A percentile compares a stretch with the other conserved stretches of the same genome.
Conservation (phyloP, 2,113 vertebrate genomes). For the Entelurus aequoreus region DNA sequence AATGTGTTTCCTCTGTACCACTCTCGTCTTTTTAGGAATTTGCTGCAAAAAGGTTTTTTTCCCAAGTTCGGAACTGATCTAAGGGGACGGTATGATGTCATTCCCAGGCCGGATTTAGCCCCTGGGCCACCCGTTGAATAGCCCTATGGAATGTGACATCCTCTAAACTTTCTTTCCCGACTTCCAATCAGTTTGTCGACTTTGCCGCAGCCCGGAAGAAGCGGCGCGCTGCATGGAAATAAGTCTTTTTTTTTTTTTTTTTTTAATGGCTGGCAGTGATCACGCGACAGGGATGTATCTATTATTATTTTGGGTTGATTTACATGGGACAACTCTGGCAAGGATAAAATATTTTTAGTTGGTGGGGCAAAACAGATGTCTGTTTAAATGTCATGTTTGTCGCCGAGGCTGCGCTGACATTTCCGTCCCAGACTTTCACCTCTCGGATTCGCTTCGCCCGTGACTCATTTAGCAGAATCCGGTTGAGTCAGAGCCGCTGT, state of each 20-base stretch:
- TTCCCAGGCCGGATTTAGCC: no score
- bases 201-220: conserved; percentile 23
- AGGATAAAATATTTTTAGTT: conserved; percentile 60
- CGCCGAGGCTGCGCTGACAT: conserved; percentile 65
- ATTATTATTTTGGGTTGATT: conserved; percentile 26
- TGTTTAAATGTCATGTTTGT: conserved; percentile 72
- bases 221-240: conserved; percentile 11
- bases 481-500: conserved; percentile 59
- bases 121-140: no score
- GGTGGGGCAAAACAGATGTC: conserved; percentile 63
- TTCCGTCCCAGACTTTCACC: conserved; percentile 64
- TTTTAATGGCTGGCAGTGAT: conserved; percentile 35
- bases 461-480: conserved; percentile 61
- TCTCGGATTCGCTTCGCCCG: conserved; percentile 46
- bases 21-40: no score
- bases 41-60: no score
- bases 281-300: conserved; percentile 18
- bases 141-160: not conserved
- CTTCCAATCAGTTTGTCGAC: conserved; percentile 41
- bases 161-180: conserved; percentile 14
- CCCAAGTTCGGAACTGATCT: no score
- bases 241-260: not conserved
- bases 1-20: no score
- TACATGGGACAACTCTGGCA: conserved; percentile 48
- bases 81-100: no score